These are phyloP conservation scores for Zonotrichia leucophrys DNA, from an alignment of 2,113 vertebrate genomes.

Conservation along the genomic window DNA sequence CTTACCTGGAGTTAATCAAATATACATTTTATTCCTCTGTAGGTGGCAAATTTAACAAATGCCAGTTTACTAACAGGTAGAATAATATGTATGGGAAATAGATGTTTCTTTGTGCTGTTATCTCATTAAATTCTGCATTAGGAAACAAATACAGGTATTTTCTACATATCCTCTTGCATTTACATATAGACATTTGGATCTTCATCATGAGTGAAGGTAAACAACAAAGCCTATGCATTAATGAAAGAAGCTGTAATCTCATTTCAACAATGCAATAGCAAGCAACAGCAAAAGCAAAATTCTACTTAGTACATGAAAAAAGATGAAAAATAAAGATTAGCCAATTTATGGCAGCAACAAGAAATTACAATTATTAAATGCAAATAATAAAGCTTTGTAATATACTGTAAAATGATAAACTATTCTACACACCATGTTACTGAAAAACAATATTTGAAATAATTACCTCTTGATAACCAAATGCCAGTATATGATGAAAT, in stretches of 20 bases:
- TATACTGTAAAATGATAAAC: background rate
- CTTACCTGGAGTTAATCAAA: slow-evolving; percentile 9
- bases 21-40: background rate
- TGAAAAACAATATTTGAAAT: background rate
- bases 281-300: background rate
- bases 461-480: background rate
- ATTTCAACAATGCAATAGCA: background rate
- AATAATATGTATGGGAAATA: background rate
- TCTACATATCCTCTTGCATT: background rate
- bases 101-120: background rate
- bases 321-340: background rate
- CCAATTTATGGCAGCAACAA: background rate
- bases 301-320: background rate
- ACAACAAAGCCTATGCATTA: background rate
- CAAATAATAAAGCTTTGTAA: background rate
- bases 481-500: background rate
- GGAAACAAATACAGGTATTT: background rate
- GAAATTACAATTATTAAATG: background rate
- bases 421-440: background rate
- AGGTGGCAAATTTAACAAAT: slow-evolving; percentile 16
- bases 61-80: background rate
- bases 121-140: slow-evolving; percentile 14
- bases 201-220: background rate
- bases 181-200: background rate
- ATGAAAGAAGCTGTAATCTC: background rate